phyloP scores from a whole-genome alignment of 2,888 invertebrate species.

The Agapostemon virescens region DNA sequence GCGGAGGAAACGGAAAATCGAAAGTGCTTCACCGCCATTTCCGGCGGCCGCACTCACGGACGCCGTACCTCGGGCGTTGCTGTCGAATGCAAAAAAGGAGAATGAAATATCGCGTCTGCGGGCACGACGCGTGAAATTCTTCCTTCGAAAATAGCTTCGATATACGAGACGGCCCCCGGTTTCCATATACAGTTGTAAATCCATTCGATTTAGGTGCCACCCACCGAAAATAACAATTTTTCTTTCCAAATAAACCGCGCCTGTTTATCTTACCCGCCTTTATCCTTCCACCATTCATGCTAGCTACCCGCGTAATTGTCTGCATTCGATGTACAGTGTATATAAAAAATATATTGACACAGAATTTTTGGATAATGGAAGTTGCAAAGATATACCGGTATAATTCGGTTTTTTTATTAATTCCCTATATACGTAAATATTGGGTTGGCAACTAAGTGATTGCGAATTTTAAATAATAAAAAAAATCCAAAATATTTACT shows the following conservation, averaged over 20 bases:
- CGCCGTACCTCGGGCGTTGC: constrained; percentile 36
- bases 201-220: constrained; percentile 45
- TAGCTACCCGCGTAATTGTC: neutral
- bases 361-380: neutral
- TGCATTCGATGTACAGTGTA: neutral
- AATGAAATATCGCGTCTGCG: constrained; percentile 64
- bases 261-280: neutral
- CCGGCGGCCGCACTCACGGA: constrained; percentile 34
- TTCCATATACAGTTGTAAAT: constrained; percentile 40
- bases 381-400: neutral
- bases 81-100: constrained; percentile 67
- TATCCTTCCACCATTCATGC: neutral
- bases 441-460: too few relatives aligned
- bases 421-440: neutral
- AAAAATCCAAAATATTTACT: too few relatives aligned
- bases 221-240: constrained; percentile 45
- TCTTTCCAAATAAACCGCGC: constrained; percentile 24
- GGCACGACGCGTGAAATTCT: constrained; percentile 57
- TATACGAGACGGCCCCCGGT: constrained; percentile 39
- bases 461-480: too few relatives aligned
- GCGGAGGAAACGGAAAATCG: constrained; percentile 65
- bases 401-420: neutral
- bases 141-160: constrained; percentile 52
- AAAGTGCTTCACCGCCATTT: constrained; percentile 62
- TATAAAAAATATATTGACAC: too few relatives aligned